Evolutionary conservation across 2,797 vertebrate genomes (phyloP), one percentile per base, ranked within the genome.

Genomic region (Emys orbicularis): DNA sequence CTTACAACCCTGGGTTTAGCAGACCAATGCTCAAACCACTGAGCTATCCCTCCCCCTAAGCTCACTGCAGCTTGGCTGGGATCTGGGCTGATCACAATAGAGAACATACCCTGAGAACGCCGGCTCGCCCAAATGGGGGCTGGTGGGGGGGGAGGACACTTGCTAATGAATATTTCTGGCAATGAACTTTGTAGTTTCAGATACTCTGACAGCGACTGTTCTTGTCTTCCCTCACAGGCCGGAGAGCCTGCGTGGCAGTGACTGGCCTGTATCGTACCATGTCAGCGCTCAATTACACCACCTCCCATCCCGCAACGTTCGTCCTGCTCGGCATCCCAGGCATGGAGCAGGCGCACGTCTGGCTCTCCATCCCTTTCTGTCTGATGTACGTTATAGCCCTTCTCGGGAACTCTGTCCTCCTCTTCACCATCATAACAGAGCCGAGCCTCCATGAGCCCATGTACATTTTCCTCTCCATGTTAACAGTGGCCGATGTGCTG

Each of bases 401-500:
- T 23, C 68, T 97, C 9, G 92, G 95, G n/a, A 98, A 97, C 50
- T 6, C 76, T 34, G 27, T 94, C 79, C 86, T 98, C 37, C 68
- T 97, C 15, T 65, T 94, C 15, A 54, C 95, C 25, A 87, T 95
- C 5, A 16, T 53, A 79, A 79, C 0, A 5, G 96, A 95, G 37
- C 11, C 2, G 4, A 88, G 59, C 50, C 61, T 97, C 52, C 96
- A 90, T 3, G 8, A 90, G 52, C 94, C 94, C 2, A 97, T 98
- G 98, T 98, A 98, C 81, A 94, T 98, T 25, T 98, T 99, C 27
- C 98, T 98, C 72, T 98, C 98, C 61, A 98, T 98, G 96, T 88
- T 99, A 37, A 98, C 98, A 0, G 87, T 97, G 82, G 98, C 98
- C 5, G 98, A 99, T 44, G 79, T 98, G 12, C 91, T 98, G 1